A percentile compares a stretch with the other conserved stretches of the same genome.
These are phyloP conservation scores for Crotalus horridus DNA, from an alignment of 2,113 vertebrate species.

Conservation along the genomic window DNA sequence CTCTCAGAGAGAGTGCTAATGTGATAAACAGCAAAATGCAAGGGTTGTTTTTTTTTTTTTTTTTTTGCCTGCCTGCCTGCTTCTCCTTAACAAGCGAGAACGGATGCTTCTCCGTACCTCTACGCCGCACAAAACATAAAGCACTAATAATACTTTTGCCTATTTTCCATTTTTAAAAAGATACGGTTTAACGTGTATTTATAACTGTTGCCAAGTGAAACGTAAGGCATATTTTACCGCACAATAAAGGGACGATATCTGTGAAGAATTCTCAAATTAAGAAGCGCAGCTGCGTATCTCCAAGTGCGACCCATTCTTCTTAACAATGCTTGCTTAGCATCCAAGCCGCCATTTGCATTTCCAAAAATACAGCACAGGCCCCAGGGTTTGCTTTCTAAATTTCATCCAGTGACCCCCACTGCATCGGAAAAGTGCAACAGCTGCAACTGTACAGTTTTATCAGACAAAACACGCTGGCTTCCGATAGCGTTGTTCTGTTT, in stretches of 20 bases:
- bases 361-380: background rate
- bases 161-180: background rate
- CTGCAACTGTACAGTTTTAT: too few relatives aligned
- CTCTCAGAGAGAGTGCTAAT: too few relatives aligned
- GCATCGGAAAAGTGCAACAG: too few relatives aligned
- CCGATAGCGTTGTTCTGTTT: too few relatives aligned
- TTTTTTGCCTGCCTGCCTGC: too few relatives aligned
- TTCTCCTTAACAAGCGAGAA: background rate
- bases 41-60: background rate
- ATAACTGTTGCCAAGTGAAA: background rate
- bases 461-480: too few relatives aligned
- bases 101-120: background rate
- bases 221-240: background rate
- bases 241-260: background rate
- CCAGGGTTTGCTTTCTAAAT: background rate
- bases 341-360: background rate
- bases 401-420: background rate
- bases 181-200: background rate
- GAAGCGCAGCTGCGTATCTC: background rate
- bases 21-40: background rate
- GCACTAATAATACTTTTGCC: background rate
- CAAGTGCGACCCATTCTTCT: background rate
- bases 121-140: background rate
- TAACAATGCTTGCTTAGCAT: background rate
- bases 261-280: background rate